Base-by-base conservation (phyloP, 2,797 vertebrate species). In the Melanotaenia boesemani region DNA sequence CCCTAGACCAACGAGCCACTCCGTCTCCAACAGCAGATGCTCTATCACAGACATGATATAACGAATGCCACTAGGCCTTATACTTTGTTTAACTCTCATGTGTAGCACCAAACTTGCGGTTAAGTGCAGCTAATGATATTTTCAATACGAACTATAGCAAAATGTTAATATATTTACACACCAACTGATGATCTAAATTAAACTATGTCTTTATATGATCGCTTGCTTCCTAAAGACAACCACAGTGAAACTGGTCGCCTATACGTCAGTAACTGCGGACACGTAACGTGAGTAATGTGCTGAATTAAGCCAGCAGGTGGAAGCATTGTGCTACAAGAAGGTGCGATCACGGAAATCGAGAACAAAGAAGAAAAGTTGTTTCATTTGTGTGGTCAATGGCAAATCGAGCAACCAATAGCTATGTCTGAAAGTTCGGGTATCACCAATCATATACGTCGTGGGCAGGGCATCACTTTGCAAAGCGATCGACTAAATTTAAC, bases 1-100 rank as follows among this genome's bases (percentile, higher is more conserved):
- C 94, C 92, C 94, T 94, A 94, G 94, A 94, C 94, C 94, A 94
- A 94, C 94, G 94, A 94, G 93, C 93, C 93, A 34, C 30, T 0
- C 30, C 0, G 5, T 30, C 5, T n/a, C n/a, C n/a, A n/a, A n/a
- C n/a, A n/a, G 1, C 30, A 30, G 0, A 30, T 30, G 30, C 30
- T 30, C 30, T 30, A 30, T 30, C 30, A 30, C 30, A 30, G 5
- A 30, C 30, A 30, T 30, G 30, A 30, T 6, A 30, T 0, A 30
- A 30, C 30, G 5, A 30, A 30, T 6, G 30, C 30, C 5, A 30
- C 30, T 30, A 6, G 5, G 30, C 32, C 7, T 34, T 34, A 0
- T 34, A 34, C 6, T 34, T 34, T 1, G 7, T 34, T 34, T 34
- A 15, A 37, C 8, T 3, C 36, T 12, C 11, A 7, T 46, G 1